phyloP scores from a whole-genome alignment of 1,140 invertebrate genomes.

The Zophobas atratus region DNA sequence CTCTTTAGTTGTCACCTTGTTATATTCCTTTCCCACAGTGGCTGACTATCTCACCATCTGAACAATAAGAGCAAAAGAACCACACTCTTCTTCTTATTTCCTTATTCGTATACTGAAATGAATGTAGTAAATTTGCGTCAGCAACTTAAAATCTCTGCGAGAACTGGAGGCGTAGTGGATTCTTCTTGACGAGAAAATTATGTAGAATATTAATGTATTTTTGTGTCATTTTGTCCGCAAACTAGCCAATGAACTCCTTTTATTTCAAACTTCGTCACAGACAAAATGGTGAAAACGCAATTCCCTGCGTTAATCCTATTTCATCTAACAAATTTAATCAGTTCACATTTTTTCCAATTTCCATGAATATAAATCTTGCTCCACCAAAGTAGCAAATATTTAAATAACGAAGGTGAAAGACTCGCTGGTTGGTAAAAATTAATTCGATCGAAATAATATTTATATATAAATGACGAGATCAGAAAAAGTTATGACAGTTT shows the following conservation, averaged over 20 bases:
- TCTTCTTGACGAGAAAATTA: conserved; percentile 5
- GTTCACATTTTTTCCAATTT: conserved; percentile 19
- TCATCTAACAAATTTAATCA: conserved; percentile 27
- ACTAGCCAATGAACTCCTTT: conserved; percentile 21
- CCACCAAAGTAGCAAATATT: neutral
- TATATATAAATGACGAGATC: neutral
- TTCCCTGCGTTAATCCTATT: conserved; percentile 32
- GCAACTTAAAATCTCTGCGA: conserved; percentile 4
- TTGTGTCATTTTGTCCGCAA: neutral
- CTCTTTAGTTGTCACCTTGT: too few species aligned
- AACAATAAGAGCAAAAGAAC: neutral
- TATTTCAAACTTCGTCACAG: conserved; percentile 14
- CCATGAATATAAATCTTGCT: conserved; percentile 13
- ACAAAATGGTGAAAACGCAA: conserved; percentile 39
- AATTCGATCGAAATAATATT: conserved; percentile 2
- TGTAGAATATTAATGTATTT: conserved; percentile 26
- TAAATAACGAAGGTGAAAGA: neutral
- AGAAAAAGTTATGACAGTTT: too few species aligned
- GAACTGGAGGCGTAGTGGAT: conserved; percentile 1
- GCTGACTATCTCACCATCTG: too few species aligned
- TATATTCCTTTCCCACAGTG: too few species aligned
- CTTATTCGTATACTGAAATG: conserved; percentile 16
- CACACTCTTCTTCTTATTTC: neutral
- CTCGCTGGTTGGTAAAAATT: neutral
- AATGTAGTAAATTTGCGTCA: conserved; percentile 22